Percentiles rank a stretch among this genome's conserved stretches.
Evolutionary conservation across 2,797 vertebrate species (phyloP).

Genomic region (Cryptoprocta ferox): DNA sequence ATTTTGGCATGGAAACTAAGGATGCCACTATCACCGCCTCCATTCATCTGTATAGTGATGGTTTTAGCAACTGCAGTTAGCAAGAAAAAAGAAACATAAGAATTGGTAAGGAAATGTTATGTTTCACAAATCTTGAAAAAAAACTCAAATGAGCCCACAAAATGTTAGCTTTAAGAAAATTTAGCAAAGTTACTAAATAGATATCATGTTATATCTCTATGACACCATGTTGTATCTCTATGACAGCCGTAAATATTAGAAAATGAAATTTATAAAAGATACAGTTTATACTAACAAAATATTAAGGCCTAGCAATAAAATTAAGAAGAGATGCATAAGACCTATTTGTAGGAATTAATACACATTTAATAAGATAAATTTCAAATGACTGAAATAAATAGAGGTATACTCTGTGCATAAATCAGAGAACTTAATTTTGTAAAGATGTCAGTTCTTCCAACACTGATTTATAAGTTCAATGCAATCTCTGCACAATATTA

Average conservation of each 20-base stretch:
- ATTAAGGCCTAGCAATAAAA: neutral
- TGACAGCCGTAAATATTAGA: neutral
- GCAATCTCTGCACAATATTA: neutral
- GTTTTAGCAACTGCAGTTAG: neutral
- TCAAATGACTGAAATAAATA: neutral
- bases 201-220: too few species aligned
- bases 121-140: constrained; percentile 7
- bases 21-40: neutral
- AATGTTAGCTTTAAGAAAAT: neutral
- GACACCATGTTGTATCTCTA: neutral
- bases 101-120: neutral
- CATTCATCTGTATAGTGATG: neutral
- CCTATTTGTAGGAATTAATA: neutral
- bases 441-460: neutral
- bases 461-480: neutral
- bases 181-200: neutral
- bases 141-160: neutral
- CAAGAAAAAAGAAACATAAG: neutral
- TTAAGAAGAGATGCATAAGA: neutral
- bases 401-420: neutral
- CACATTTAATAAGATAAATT: neutral
- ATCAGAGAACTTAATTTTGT: neutral
- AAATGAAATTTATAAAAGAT: neutral
- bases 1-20: neutral
- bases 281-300: neutral